Conservation (phyloP, 2,113 vertebrate genomes). For the Ochotona curzoniae region DNA sequence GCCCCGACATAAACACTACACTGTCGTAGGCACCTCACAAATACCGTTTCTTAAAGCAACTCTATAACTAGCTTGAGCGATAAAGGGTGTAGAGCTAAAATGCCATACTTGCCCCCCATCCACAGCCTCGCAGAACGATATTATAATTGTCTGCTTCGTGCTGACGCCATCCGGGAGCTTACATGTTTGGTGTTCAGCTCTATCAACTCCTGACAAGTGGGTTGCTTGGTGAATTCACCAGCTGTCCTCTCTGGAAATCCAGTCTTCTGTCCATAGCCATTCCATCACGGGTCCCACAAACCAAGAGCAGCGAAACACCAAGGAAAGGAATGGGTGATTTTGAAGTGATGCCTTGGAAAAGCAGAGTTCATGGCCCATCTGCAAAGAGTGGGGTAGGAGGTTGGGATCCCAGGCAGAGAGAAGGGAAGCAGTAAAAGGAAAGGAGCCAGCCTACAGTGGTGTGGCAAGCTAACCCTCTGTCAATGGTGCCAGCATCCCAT, state of each 20-base stretch:
- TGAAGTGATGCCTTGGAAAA: not conserved
- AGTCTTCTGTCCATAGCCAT: not conserved
- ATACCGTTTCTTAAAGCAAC: not conserved
- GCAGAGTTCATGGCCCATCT: not conserved
- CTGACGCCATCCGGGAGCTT: not conserved
- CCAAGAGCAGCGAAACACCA: not conserved
- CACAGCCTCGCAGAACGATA: not conserved
- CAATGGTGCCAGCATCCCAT: too few relatives aligned
- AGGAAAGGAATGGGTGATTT: not conserved
- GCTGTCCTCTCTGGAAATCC: not conserved
- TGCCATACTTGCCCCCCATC: not conserved
- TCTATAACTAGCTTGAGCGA: not conserved
- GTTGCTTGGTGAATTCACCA: not conserved
- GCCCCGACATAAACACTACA: not conserved
- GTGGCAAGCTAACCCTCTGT: too few relatives aligned
- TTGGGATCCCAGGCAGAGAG: not conserved
- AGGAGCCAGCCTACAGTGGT: too few relatives aligned
- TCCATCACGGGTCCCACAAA: not conserved
- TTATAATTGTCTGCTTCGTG: too few relatives aligned
- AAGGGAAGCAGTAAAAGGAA: not conserved
- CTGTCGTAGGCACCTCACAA: not conserved
- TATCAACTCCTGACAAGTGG: not conserved
- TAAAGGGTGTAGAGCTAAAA: not conserved
- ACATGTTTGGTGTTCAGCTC: not conserved
- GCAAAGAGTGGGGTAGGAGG: rapidly evolving